Evolutionary conservation across 2,113 vertebrate species (phyloP), one percentile per base, ranked within the genome.

Genomic region (Pimephales promelas): DNA sequence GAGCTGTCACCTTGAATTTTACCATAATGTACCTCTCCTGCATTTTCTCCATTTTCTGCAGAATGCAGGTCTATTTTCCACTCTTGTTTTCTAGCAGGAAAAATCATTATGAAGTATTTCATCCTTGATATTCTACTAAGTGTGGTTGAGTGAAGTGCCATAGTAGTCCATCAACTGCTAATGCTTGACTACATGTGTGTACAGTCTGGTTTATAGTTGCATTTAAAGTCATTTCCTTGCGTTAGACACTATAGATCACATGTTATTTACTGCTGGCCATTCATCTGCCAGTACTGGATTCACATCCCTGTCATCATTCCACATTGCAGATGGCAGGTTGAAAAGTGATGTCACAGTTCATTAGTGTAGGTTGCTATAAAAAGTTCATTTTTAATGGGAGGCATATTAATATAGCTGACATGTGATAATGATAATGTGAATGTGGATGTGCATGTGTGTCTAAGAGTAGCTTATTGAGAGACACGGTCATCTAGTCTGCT

Each of bases 361-460:
- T 40, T 40, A 40, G 66, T 40, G 47, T 73, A 73, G 43, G 70
- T 74, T 74, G 24, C 6, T 16, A 74, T 24, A 74, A n/a, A 74
- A 74, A 74, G 45, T 26, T 74, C 2, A 40, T 22, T 10, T 70
- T 40, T 70, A 20, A 70, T n/a, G 40, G 66, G 45, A 49, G 10
- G 24, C 43, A 28, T 52, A 74, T 74, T 74, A 79, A 64, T 47
- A 49, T 66, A 31, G 20, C 26, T 31, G 40, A 26, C 13, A 24
- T 24, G 49, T 26, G 47, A 40, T 20, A 10, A 47, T 40, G 74
- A 43, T 34, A 22, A 49, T 66, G n/a, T n/a, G n/a, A n/a, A n/a
- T n/a, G n/a, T n/a, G n/a, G n/a, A n/a, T n/a, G 54, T 62, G 43
- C 26, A 45, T 36, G 79, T 76, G 72, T 81, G 72, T 45, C 31